Evolutionary conservation across 2,797 vertebrate species (phyloP), one percentile per base, ranked within the genome.

Genomic region (Sebastes vulpes): DNA sequence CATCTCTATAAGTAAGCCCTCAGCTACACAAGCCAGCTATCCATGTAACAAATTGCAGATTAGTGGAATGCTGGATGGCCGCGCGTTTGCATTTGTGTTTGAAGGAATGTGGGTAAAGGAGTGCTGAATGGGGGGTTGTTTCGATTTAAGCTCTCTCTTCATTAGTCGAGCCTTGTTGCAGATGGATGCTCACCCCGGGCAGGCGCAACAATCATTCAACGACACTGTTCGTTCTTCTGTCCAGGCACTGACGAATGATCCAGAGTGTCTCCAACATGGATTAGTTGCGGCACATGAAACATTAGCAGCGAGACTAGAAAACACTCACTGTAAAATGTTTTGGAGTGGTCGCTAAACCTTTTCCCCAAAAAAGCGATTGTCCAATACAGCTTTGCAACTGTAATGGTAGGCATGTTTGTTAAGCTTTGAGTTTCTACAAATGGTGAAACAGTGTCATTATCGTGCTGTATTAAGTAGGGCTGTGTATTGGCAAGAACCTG

Each of bases 161-260:
- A 89, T 93, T 89, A 89, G 77, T 65, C 12, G 4, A 59, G 75
- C 70, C 70, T 82, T 83, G 66, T 75, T 75, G 72, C 78, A 76
- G 82, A 81, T 66, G 56, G 79, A 64, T 18, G 61, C 73, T 68
- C 56, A 63, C 76, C 46, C 56, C 20, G n/a, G 72, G 77, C 75
- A 32, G 56, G 26, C 60, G 11, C 64, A 53, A 60, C 75, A 74
- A 76, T 93, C 71, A 26, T 69, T 86, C 84, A 89, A 26, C 25
- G 82, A 80, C 77, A 65, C 65, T 32, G 74, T 72, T 83, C 65
- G 52, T 75, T 85, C 69, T 52, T 78, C 74, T 63, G 59, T 67
- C 52, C 57, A 16, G 65, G 18, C 69, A 9, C 77, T 80, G 86
- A 81, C 71, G 54, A 76, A 82, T 54, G 65, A 75, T 74, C 77